These are phyloP conservation scores for Proctacanthus coquilletti DNA, from an alignment of 1,140 invertebrate species.

Conservation along the genomic window DNA sequence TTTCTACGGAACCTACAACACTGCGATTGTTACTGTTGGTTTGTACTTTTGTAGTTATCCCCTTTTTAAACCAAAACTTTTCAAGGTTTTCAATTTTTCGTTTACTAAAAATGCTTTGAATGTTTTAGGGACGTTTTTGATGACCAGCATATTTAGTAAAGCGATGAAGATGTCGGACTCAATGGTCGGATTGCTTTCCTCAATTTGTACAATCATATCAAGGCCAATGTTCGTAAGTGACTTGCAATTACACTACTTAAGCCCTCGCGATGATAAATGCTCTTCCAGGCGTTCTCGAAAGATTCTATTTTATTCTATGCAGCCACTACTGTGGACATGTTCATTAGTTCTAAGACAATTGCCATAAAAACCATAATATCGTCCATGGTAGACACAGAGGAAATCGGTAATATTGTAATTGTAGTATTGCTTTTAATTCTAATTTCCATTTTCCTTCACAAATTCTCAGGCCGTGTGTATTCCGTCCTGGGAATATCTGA, in stretches of 20 bases:
- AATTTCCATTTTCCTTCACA: background rate
- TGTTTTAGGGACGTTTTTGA: constrained; percentile 23
- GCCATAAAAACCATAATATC: constrained; percentile 27
- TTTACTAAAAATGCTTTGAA: too few species aligned
- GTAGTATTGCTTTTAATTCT: constrained; percentile 3
- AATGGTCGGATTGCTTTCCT: constrained; percentile 21
- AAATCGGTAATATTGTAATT: constrained; percentile 26
- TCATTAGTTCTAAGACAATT: constrained; percentile 23
- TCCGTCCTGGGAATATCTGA: constrained; percentile 27
- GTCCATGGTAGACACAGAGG: constrained; percentile 22
- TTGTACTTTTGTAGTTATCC: too few species aligned
- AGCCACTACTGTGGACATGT: constrained; percentile 23
- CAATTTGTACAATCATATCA: constrained; percentile 18
- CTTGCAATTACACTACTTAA: background rate
- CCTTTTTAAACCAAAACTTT: too few species aligned
- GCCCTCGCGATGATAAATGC: background rate
- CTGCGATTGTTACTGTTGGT: constrained; percentile 13
- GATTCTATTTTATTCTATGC: constrained; percentile 19
- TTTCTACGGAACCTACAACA: constrained; percentile 18
- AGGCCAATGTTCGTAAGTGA: constrained; percentile 20
- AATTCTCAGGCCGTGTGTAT: constrained; percentile 25
- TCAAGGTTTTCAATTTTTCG: too few species aligned
- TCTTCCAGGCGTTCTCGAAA: constrained; percentile 17
- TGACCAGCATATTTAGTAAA: constrained; percentile 25
- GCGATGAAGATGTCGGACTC: constrained; percentile 22